These are phyloP conservation scores for Cyprinodon brontotheroides DNA, from an alignment of 2,113 vertebrate species.

Conservation along the genomic window DNA sequence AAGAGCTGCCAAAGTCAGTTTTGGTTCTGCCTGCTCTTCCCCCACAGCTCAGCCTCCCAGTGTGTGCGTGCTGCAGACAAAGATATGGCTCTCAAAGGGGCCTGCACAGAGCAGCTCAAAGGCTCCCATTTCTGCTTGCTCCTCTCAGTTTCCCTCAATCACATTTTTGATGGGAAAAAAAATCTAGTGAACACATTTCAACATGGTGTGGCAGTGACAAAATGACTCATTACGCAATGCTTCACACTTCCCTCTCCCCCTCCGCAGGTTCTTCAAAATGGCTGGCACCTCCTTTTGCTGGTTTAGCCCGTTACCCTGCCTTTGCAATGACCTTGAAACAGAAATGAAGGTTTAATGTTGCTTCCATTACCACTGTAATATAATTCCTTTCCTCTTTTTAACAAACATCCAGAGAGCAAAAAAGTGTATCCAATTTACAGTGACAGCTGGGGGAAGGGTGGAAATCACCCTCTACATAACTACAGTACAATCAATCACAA, in stretches of 20 bases:
- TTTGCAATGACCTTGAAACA: constrained; percentile 73
- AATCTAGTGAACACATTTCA: constrained; percentile 54
- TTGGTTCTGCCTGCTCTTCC: constrained; percentile 45
- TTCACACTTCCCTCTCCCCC: constrained; percentile 45
- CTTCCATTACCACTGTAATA: constrained; percentile 47
- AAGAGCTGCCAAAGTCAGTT: constrained; percentile 51
- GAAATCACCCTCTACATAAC: constrained; percentile 40
- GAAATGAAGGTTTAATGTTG: constrained; percentile 58
- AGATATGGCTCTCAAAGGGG: constrained; percentile 71
- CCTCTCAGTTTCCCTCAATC: constrained; percentile 51
- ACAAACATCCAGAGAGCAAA: constrained; percentile 20
- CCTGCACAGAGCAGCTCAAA: constrained; percentile 60
- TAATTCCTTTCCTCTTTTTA: neutral
- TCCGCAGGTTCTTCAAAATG: constrained; percentile 62
- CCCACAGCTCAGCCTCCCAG: constrained; percentile 48
- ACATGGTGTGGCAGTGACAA: constrained; percentile 62
- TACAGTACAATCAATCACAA: constrained; percentile 67
- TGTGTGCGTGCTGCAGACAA: constrained; percentile 61
- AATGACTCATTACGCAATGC: constrained; percentile 65
- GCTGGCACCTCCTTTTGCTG: constrained; percentile 60
- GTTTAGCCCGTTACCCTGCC: constrained; percentile 65
- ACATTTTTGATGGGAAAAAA: constrained; percentile 54
- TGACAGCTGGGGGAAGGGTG: constrained; percentile 37
- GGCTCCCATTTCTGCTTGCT: constrained; percentile 50
- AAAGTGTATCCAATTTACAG: constrained; percentile 44